These are phyloP conservation scores for Crocodylus rhombifer DNA, from an alignment of 2,797 vertebrate species.

Conservation along the genomic window DNA sequence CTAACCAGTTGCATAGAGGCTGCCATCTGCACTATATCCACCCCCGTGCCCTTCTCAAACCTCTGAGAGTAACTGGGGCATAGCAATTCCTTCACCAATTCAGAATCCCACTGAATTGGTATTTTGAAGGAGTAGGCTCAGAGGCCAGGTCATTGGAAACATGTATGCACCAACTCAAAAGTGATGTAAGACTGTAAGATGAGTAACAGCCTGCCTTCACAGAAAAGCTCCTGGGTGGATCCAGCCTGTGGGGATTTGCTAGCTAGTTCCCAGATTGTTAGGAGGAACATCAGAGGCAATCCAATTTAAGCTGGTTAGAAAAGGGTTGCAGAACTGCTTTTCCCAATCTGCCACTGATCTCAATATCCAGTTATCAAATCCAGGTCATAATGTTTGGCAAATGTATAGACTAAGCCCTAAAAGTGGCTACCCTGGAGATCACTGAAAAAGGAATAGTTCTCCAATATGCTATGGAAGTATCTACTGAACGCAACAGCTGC, in stretches of 20 bases:
- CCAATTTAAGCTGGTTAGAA: background rate
- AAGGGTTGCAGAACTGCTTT: background rate
- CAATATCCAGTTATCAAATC: background rate
- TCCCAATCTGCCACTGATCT: background rate
- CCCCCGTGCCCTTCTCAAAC: too few species aligned
- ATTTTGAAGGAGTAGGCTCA: too few species aligned
- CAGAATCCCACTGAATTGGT: too few species aligned
- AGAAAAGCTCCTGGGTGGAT: background rate
- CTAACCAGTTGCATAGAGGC: too few species aligned
- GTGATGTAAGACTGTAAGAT: background rate
- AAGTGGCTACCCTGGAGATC: background rate
- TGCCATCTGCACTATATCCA: too few species aligned
- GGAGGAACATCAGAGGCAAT: background rate
- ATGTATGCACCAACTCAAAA: too few species aligned
- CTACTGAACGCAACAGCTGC: background rate
- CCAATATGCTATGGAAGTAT: background rate
- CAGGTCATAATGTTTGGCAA: background rate
- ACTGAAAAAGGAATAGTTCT: background rate
- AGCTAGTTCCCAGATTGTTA: background rate
- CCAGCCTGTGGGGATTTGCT: too few species aligned
- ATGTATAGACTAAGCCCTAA: background rate
- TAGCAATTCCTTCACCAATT: too few species aligned
- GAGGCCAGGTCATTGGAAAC: background rate
- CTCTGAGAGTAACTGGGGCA: too few species aligned
- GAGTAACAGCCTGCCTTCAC: background rate